Base-by-base conservation (phyloP, 2,113 vertebrate genomes). In the Helogale parvula region DNA sequence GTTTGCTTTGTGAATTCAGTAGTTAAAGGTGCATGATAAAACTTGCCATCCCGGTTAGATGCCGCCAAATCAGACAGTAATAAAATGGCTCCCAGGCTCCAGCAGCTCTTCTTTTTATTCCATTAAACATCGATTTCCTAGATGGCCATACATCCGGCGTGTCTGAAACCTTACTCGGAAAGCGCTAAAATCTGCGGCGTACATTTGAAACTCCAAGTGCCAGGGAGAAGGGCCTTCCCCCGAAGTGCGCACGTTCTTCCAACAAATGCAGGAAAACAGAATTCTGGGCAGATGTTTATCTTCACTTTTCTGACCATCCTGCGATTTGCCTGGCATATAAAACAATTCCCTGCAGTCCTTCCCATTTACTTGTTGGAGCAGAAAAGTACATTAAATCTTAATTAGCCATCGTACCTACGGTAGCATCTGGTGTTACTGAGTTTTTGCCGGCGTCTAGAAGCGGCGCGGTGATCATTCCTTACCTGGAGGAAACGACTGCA, bases 1-100 rank as follows among this genome's bases (percentile, higher is more conserved):
- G 98, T 98, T 98, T 98, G 96, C 98, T 98, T 98, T 98, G 89
- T 97, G 98, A 98, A 97, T 98, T 98, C 98, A 96, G 92, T 98
- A 97, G 97, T 98, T 98, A 97, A 97, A 98, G 96, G 97, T 98
- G 93, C 15, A 0, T 91, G 94, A 97, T 98, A 97, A 98, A 98
- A 98, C 92, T 97, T 98, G 84, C 96, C 45, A 11, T 98, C 81
- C 96, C 97, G 50, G 72, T 97, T 98, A 97, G 97, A 94, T 90
- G 82, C 94, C 98, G 98, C 68, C 93, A 92, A 96, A 90, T 93
- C 97, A 97, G 97, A 72, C 86, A 74, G 65, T 94, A 95, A 89
- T 97, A 94, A 91, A 93, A 90, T 94, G 95, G 79, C 93, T 98
- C 97, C 97, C 95, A 86, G 89, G 74, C 41, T 93, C 85, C 8